These are phyloP conservation scores for Drosophila kokeensis DNA, from an alignment of 2,888 invertebrate genomes.

Conservation along the genomic window DNA sequence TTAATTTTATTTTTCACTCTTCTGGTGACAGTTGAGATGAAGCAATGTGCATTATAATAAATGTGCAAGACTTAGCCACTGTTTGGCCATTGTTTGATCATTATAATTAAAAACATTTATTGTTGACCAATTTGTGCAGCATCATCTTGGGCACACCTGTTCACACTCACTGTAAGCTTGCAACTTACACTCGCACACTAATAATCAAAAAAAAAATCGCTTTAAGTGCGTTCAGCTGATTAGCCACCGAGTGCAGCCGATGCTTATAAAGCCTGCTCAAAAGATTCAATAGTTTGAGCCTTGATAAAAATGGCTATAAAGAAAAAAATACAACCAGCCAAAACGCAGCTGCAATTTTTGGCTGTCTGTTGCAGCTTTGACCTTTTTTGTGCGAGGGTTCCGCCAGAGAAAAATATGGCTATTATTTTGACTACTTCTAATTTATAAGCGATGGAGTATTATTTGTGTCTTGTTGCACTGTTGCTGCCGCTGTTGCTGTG, in stretches of 20 bases:
- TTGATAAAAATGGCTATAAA: slow-evolving; percentile 51
- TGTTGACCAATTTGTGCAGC: slow-evolving; percentile 38
- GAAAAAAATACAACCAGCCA: background rate
- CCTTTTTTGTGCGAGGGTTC: slow-evolving; percentile 68
- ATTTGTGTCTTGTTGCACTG: slow-evolving; percentile 31
- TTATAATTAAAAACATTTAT: slow-evolving; percentile 12
- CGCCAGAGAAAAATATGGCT: slow-evolving; percentile 73
- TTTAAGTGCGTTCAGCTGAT: slow-evolving; percentile 75
- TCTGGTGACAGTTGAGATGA: background rate
- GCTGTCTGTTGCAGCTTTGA: slow-evolving; percentile 63
- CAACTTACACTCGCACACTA: background rate
- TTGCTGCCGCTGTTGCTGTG: slow-evolving; percentile 35
- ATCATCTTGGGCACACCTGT: slow-evolving; percentile 42
- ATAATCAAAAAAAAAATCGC: slow-evolving; percentile 59
- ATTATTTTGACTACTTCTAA: slow-evolving; percentile 80
- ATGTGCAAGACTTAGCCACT: slow-evolving; percentile 10
- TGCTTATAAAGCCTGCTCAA: slow-evolving; percentile 43
- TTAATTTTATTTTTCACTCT: background rate
- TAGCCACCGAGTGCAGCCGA: slow-evolving; percentile 38
- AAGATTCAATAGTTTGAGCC: slow-evolving; percentile 60
- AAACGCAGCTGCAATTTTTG: slow-evolving; percentile 66
- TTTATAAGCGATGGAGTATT: slow-evolving; percentile 69
- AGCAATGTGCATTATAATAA: background rate
- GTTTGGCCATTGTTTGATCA: slow-evolving; percentile 13
- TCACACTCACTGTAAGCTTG: background rate